phyloP scores from a whole-genome alignment of 2,888 invertebrate genomes.

The Lepidochrysops patricia region DNA sequence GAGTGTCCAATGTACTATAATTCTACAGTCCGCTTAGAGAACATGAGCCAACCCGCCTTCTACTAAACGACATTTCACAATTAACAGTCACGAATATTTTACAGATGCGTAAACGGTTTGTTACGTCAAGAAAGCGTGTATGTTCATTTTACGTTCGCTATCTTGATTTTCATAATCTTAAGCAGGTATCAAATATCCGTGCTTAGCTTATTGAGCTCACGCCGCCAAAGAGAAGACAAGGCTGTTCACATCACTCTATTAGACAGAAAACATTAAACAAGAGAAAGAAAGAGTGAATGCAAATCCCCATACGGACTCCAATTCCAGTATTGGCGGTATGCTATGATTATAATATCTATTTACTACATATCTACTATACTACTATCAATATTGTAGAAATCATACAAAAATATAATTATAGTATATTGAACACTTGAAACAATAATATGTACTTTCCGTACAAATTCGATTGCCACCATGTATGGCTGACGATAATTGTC shows the following conservation, averaged over 20 bases:
- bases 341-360: not conserved
- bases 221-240: not conserved
- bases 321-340: not conserved
- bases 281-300: not conserved
- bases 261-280: not conserved
- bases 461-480: constrained; percentile 39
- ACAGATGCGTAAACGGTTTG: no score
- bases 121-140: no score
- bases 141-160: no score
- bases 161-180: no score
- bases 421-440: constrained; percentile 51
- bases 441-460: constrained; percentile 55
- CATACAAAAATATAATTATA: constrained; percentile 19
- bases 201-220: no score
- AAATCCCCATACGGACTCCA: not conserved
- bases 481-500: constrained; percentile 35
- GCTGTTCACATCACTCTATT: not conserved
- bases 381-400: not conserved
- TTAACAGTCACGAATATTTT: no score
- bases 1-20: constrained; percentile 18
- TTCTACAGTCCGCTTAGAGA: not conserved
- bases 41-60: not conserved
- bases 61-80: no score
- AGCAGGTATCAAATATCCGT: no score
- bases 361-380: not conserved